Evolutionary conservation across 1,140 invertebrate species (phyloP), one percentile per base, ranked within the genome.

Genomic region (Antheraea pernyi): DNA sequence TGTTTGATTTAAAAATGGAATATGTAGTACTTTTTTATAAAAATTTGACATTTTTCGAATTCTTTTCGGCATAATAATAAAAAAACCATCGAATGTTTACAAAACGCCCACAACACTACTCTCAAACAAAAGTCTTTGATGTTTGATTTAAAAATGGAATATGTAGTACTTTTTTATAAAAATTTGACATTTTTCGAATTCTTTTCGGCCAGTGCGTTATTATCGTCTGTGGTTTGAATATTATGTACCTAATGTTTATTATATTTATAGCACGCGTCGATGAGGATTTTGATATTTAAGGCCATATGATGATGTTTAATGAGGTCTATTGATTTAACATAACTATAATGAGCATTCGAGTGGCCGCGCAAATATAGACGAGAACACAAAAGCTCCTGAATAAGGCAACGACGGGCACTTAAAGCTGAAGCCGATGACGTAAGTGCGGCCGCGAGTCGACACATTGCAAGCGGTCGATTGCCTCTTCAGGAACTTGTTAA

Each of bases 401-500:
- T 65, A 39, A 65, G 39, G 39, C 63, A 66, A 10, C 22, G 69
- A 70, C 68, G 67, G 68, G 58, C 70, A 72, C 68, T 69, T 69
- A 53, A 69, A 59, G 67, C 69, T 67, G 63, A 16, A 37, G 63
- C 63, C 36, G 37, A n/a, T 65, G 48, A 68, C 59, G 62, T 60
- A 59, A 30, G 22, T 30, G 22, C 22, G 22, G 22, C 22, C 22
- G 22, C 22, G 22, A 59, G 22, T 19, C 70, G 79, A 73, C 79
- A 76, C 76, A 75, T 76, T 73, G 76, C 75, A 74, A 72, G 74
- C 77, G 74, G 37, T 37, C 62, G 62, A 30, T 37, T 39, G 19
- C 36, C 30, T 65, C 63, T 53, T 37, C 62, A 42, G 70, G 65
- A 36, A 65, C 70, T 77, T 68, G 75, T 69, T 73, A 64, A 58